Evolutionary conservation across 2,888 invertebrate species (phyloP).

Genomic region (Scaptomyza parva): DNA sequence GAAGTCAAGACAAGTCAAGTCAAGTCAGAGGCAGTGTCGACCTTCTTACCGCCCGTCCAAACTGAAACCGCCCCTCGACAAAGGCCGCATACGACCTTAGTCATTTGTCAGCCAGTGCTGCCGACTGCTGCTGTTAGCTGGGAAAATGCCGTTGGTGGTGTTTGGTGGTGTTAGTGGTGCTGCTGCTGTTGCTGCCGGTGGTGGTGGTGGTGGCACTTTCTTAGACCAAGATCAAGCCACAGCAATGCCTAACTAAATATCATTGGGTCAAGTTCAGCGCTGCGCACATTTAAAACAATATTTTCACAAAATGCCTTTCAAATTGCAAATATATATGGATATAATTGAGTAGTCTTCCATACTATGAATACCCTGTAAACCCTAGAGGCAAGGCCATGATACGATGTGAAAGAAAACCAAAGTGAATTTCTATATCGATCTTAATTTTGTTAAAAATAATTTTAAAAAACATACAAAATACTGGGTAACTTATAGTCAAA

Average conservation of each 20-base stretch:
- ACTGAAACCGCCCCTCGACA: conserved; percentile 70
- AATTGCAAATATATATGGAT: conserved; percentile 43
- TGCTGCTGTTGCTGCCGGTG: conserved; percentile 14
- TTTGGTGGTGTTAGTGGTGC: conserved; percentile 8
- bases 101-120: conserved; percentile 73
- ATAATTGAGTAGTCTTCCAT: too few relatives aligned
- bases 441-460: background rate
- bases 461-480: background rate
- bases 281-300: conserved; percentile 72
- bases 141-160: conserved; percentile 42
- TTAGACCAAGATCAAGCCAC: conserved; percentile 68
- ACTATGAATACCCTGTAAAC: conserved; percentile 18
- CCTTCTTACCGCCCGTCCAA: conserved; percentile 77
- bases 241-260: conserved; percentile 69
- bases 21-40: conserved; percentile 63
- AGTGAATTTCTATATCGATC: background rate
- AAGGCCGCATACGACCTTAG: conserved; percentile 70
- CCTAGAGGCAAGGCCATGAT: too few relatives aligned
- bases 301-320: conserved; percentile 64
- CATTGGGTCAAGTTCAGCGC: conserved; percentile 79
- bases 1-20: conserved; percentile 43
- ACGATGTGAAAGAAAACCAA: background rate
- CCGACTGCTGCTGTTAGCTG: conserved; percentile 22
- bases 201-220: conserved; percentile 64
- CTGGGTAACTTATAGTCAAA: conserved; percentile 7